Conservation (phyloP, 2,797 vertebrate species). For the Cossypha polioptera region DNA sequence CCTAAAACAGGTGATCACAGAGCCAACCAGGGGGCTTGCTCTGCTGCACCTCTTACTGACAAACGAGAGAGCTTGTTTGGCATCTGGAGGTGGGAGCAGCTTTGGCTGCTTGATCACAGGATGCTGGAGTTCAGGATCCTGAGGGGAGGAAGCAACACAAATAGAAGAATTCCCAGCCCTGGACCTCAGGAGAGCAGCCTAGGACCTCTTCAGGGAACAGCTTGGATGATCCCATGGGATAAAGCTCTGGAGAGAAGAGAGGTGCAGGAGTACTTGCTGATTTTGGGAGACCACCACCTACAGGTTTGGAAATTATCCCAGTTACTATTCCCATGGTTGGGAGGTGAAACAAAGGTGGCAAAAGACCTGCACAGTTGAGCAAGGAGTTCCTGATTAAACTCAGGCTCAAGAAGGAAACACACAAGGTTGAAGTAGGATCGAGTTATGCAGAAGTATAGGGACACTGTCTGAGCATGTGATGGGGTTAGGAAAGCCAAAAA, state of each 20-base stretch:
- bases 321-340: not conserved
- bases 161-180: not conserved
- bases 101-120: not conserved
- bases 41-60: not conserved
- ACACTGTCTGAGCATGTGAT: not conserved
- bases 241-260: not conserved
- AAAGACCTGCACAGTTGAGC: not conserved
- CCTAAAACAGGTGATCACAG: not conserved
- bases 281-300: not conserved
- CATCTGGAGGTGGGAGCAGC: not conserved
- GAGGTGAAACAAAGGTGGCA: not conserved
- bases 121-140: not conserved
- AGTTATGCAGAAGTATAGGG: not conserved
- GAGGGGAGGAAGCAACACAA: not conserved
- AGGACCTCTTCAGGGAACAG: not conserved
- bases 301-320: not conserved
- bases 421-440: not conserved
- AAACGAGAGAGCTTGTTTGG: not conserved
- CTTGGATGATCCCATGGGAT: not conserved
- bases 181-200: not conserved
- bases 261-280: not conserved
- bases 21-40: fast-evolving
- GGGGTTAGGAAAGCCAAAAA: not conserved
- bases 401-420: not conserved
- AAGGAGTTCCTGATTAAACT: not conserved